Base-by-base conservation (phyloP, 2,113 vertebrate species). In the Cromileptes altivelis region DNA sequence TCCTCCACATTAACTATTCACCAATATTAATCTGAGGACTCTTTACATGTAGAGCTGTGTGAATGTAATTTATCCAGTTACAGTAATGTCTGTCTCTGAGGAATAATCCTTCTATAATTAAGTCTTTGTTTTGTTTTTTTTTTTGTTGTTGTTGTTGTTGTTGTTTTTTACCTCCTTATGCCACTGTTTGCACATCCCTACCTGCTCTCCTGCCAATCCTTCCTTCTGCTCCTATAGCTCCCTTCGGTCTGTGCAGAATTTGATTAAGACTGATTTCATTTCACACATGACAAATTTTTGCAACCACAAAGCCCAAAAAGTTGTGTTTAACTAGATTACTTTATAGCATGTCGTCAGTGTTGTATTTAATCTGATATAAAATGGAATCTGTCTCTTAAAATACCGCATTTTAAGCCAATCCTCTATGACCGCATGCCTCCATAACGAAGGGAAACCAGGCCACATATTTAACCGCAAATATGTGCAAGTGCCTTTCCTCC, bases 401-500 rank as follows among this genome's bases (percentile, higher is more conserved):
- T 40, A 55, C 56, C 17, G 45, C 13, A 62, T n/a, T 37, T 33
- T 64, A 57, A 75, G 8, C 74, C 30, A 37, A 25, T 63, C 70
- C 52, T 62, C 2, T 52, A 27, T 18, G 12, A 75, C 74, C 80
- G 84, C 82, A 85, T 81, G 80, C 33, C 27, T 75, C 63, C 60
- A 70, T 76, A 72, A 69, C 63, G 50, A 87, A 91, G 83, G 73
- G 65, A 52, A 55, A 77, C 82, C 73, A 58, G 15, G 75, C 49
- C 91, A 93, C 93, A 93, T 94, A 94, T 94, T 93, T 92, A 63
- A 80, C 15, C 68, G n/a, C 15, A 94, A 92, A 94, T 93, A 94
- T 93, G 92, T 93, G 89, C 23, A 49, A 80, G 82, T 89, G 81
- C 85, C 91, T 91, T 90, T 89, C 91, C 89, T 88, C 81, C 82